Conservation (phyloP, 2,113 vertebrate species). For the Brachypteracias leptosomus region DNA sequence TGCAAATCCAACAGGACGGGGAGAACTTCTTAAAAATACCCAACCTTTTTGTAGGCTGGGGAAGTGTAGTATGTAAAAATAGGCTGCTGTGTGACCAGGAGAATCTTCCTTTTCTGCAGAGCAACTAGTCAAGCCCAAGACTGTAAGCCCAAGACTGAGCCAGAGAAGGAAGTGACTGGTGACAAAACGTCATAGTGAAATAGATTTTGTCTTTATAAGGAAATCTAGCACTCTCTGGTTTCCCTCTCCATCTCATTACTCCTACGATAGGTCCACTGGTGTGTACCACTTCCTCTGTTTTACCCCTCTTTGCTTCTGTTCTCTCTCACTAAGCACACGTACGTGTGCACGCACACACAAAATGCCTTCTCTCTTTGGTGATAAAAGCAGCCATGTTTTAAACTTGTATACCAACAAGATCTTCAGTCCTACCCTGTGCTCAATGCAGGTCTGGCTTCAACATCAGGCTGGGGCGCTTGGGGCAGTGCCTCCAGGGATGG, state of each 20-base stretch:
- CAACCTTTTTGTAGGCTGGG: neutral
- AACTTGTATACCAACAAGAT: neutral
- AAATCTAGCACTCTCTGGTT: conserved; percentile 65
- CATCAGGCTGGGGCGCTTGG: neutral
- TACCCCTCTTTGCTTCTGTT: neutral
- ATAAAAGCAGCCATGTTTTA: neutral
- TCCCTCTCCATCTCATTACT: conserved; percentile 42
- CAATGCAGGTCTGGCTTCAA: neutral
- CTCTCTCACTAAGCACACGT: no score
- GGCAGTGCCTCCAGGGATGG: neutral
- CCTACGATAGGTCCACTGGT: conserved; percentile 30
- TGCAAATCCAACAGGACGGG: neutral
- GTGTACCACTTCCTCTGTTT: conserved; percentile 31
- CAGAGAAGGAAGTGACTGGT: conserved; percentile 85
- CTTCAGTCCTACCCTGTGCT: neutral
- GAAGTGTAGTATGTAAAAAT: neutral
- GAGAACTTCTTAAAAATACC: neutral
- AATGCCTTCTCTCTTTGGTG: neutral
- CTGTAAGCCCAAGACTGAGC: conserved; percentile 1
- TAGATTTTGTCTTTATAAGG: conserved; percentile 93
- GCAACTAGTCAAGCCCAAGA: conserved; percentile 26
- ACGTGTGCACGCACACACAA: fast-evolving
- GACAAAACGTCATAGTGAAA: conserved; percentile 70
- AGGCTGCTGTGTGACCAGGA: neutral
- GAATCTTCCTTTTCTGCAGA: conserved; percentile 37